Percentiles rank a stretch among this genome's conserved stretches.
Evolutionary conservation across 2,888 invertebrate species (phyloP).

Genomic region (Andrena chrysosceles): DNA sequence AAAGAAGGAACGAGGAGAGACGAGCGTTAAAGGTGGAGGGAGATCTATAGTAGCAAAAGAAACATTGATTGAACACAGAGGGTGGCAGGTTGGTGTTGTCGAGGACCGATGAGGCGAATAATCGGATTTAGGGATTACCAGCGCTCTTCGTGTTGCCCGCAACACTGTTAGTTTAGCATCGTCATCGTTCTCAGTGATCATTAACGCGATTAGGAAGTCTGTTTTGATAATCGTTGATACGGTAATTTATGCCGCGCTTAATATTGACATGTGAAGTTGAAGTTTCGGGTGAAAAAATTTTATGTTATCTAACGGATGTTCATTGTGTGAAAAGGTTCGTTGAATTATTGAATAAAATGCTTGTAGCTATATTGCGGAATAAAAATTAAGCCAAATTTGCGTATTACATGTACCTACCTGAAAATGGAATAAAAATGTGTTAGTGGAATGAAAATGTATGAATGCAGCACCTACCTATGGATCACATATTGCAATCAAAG

Average conservation of each 20-base stretch:
- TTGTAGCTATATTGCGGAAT: no score
- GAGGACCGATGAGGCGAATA: constrained; percentile 81
- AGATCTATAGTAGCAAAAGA: constrained; percentile 63
- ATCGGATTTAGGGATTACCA: constrained; percentile 84
- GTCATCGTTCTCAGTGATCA: constrained; percentile 68
- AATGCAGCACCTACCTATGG: no score
- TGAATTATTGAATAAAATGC: no score
- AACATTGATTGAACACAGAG: constrained; percentile 69
- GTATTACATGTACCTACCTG: no score
- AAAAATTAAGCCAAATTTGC: no score
- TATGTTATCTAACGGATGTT: no score
- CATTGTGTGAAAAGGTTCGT: no score
- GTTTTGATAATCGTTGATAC: constrained; percentile 41
- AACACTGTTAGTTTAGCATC: constrained; percentile 63
- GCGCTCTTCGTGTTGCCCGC: constrained; percentile 75
- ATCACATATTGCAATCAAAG: no score
- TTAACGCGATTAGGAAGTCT: constrained; percentile 68
- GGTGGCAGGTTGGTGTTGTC: constrained; percentile 65
- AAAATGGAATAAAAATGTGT: no score
- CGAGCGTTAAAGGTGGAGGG: constrained; percentile 20
- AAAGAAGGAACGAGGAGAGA: constrained; percentile 28
- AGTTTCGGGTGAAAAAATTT: neutral
- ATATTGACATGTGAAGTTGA: neutral
- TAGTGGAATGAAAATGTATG: no score
- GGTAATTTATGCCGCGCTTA: neutral